phyloP scores from a whole-genome alignment of 1,140 invertebrate genomes.

The Pinna nobilis region DNA sequence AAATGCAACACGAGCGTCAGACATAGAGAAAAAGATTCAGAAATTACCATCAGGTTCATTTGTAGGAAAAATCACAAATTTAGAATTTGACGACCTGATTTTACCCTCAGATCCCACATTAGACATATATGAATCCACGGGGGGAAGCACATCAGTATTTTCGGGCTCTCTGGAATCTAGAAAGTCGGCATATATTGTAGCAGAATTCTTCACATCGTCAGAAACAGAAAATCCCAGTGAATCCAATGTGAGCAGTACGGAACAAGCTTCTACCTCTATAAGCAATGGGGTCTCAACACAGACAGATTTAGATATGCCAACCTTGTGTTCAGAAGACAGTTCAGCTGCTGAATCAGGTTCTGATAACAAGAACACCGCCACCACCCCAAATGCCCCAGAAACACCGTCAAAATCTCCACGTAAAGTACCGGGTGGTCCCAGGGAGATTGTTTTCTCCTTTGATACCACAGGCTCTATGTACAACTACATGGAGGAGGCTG shows the following conservation, averaged over 20 bases:
- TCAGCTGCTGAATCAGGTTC: background rate
- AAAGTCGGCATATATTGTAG: constrained; percentile 4
- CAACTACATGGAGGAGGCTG: constrained; percentile 59
- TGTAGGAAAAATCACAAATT: constrained; percentile 13
- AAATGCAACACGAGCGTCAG: constrained; percentile 2
- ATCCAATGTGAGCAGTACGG: background rate
- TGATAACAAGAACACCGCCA: background rate
- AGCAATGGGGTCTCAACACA: too few relatives aligned
- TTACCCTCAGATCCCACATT: background rate
- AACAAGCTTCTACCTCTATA: too few relatives aligned
- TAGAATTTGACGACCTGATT: constrained; percentile 18
- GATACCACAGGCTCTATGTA: constrained; percentile 73
- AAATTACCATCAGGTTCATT: constrained; percentile 15
- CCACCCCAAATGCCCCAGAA: too few relatives aligned
- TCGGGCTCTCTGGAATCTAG: background rate
- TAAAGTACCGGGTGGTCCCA: constrained; percentile 11
- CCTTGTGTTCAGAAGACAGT: background rate
- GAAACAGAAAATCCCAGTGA: background rate
- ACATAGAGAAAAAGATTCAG: constrained; percentile 17
- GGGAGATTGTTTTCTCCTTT: constrained; percentile 51
- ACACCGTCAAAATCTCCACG: constrained; percentile 5
- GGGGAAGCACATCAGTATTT: background rate
- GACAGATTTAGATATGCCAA: too few relatives aligned
- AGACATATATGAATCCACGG: background rate
- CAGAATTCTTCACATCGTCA: constrained; percentile 1